Conservation (phyloP, 2,113 vertebrate species). For the Serilophus lunatus region DNA sequence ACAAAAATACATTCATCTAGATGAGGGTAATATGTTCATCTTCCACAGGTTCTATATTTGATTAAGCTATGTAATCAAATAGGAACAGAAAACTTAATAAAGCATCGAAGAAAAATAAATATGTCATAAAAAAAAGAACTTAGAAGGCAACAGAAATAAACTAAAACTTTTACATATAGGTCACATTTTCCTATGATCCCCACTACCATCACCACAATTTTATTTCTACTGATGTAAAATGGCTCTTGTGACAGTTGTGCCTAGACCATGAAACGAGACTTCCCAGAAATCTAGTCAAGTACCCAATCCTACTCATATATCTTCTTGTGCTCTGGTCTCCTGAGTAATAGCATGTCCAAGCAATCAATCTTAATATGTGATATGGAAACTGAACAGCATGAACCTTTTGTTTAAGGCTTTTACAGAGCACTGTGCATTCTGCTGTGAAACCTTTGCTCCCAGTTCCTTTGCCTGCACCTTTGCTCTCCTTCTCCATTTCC, state of each 20-base stretch:
- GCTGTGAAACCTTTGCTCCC: neutral
- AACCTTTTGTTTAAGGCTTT: neutral
- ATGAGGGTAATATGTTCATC: neutral
- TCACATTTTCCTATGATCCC: neutral
- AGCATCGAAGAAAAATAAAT: neutral
- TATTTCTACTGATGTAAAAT: neutral
- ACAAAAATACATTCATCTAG: neutral
- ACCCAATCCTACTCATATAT: neutral
- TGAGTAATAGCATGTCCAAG: neutral
- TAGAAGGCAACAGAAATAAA: neutral
- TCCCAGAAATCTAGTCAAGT: neutral
- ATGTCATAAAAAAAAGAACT: neutral
- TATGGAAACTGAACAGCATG: neutral
- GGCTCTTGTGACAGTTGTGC: neutral
- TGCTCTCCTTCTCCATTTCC: neutral
- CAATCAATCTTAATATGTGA: neutral
- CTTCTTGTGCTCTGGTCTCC: neutral
- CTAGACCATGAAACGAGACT: neutral
- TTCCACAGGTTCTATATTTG: neutral
- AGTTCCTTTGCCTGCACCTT: neutral
- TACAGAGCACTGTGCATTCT: neutral
- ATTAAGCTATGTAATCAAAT: neutral
- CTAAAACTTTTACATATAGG: neutral
- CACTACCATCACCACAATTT: neutral
- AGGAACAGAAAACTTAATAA: conserved; percentile 25